Conservation (phyloP, 2,113 vertebrate genomes). For the Nothobranchius kuhntae region DNA sequence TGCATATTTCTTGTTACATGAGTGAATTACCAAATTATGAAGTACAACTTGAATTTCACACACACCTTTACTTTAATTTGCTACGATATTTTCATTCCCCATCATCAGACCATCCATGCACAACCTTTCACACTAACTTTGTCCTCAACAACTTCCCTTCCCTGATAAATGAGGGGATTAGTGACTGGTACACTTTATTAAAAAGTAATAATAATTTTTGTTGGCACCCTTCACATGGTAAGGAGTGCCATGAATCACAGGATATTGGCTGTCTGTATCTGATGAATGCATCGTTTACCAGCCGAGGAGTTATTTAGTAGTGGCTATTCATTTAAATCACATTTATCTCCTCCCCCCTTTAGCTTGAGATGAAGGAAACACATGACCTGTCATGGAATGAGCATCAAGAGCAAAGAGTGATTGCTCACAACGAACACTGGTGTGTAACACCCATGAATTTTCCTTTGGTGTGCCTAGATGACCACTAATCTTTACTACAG, state of each 20-base stretch:
- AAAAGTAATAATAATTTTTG: slow-evolving; percentile 99
- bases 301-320: slow-evolving; percentile 99
- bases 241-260: slow-evolving; percentile 98
- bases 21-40: slow-evolving; percentile 18
- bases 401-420: slow-evolving; percentile 28
- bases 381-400: slow-evolving; percentile 33
- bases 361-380: slow-evolving; percentile 38
- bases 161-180: slow-evolving; percentile 98
- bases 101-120: slow-evolving; percentile 58
- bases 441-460: slow-evolving; percentile 16
- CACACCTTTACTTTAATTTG: slow-evolving; percentile 25
- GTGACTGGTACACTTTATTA: slow-evolving; percentile 99
- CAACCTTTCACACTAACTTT: slow-evolving; percentile 69
- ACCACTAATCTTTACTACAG: slow-evolving; percentile 5
- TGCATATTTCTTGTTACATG: not conserved
- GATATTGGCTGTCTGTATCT: slow-evolving; percentile 98
- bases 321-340: slow-evolving; percentile 99
- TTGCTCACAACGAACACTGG: slow-evolving; percentile 8
- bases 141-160: slow-evolving; percentile 85
- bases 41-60: slow-evolving; percentile 28
- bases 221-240: slow-evolving; percentile 97
- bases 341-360: slow-evolving; percentile 86
- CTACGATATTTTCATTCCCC: slow-evolving; percentile 43
- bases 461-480: slow-evolving; percentile 13
- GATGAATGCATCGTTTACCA: slow-evolving; percentile 99